Conservation (phyloP, 2,888 invertebrate genomes). For the Cacoxenus indagator region DNA sequence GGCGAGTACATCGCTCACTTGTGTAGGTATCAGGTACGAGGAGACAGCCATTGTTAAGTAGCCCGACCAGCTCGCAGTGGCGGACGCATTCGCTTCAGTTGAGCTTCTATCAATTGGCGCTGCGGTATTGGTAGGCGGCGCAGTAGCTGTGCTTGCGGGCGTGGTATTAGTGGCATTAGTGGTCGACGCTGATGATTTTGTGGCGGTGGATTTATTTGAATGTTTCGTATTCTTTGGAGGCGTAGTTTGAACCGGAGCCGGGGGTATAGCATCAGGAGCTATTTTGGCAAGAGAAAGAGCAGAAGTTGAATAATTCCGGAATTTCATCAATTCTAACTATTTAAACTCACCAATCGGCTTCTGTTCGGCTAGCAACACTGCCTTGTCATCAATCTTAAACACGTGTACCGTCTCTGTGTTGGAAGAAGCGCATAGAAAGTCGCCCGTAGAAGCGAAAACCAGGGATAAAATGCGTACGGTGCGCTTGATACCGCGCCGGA, state of each 20-base stretch:
- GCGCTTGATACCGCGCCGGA: constrained; percentile 69
- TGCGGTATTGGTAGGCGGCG: not conserved
- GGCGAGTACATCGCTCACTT: constrained; percentile 68
- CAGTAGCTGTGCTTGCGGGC: constrained; percentile 24
- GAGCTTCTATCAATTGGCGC: constrained; percentile 24
- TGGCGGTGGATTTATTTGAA: too few species aligned
- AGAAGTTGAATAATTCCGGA: not conserved
- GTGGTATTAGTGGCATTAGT: constrained; percentile 49
- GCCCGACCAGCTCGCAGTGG: constrained; percentile 59
- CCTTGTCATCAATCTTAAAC: constrained; percentile 66
- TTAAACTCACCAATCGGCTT: constrained; percentile 49
- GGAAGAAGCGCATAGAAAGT: constrained; percentile 69
- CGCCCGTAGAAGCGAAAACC: constrained; percentile 64
- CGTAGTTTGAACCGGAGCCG: constrained; percentile 17
- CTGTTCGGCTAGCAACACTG: constrained; percentile 65
- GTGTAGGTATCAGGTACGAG: constrained; percentile 67
- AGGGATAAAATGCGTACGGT: constrained; percentile 69
- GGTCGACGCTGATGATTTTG: constrained; percentile 36
- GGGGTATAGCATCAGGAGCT: constrained; percentile 2
- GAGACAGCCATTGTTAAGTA: constrained; percentile 69
- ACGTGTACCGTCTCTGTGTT: constrained; percentile 71
- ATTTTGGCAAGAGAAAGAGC: not conserved
- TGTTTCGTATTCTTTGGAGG: too few species aligned
- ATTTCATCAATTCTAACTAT: not conserved
- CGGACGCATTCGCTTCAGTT: constrained; percentile 20